Conservation (phyloP, 2,888 invertebrate species). For the Silvanus unidentatus region DNA sequence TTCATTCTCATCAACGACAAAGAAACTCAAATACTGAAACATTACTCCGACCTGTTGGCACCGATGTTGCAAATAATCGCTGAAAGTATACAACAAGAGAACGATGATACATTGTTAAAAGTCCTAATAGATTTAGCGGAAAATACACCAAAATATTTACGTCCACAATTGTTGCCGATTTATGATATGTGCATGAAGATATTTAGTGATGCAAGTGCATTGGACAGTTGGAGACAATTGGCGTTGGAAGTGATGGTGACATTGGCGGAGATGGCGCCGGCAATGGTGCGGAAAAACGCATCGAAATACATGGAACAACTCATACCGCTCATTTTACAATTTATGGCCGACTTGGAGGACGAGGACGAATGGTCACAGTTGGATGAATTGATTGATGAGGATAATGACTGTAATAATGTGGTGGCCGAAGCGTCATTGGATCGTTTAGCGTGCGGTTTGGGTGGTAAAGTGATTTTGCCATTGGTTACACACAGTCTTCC, state of each 20-base stretch:
- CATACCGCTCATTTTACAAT: constrained; percentile 80
- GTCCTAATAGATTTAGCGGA: constrained; percentile 92
- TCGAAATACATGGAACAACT: constrained; percentile 73
- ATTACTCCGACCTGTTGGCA: constrained; percentile 80
- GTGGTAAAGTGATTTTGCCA: constrained; percentile 75
- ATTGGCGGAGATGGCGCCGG: constrained; percentile 89
- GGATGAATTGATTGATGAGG: constrained; percentile 86
- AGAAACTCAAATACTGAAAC: constrained; percentile 82
- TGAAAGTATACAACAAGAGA: constrained; percentile 74
- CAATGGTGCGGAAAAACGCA: constrained; percentile 92
- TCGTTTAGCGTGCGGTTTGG: constrained; percentile 94
- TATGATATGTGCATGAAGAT: constrained; percentile 86
- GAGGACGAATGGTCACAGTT: constrained; percentile 83
- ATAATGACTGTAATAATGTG: constrained; percentile 90
- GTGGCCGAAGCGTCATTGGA: constrained; percentile 96
- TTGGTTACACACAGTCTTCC: constrained; percentile 78
- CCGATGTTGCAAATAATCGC: constrained; percentile 70
- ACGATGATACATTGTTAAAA: constrained; percentile 88
- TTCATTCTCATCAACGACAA: constrained; percentile 92
- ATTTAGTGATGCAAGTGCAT: constrained; percentile 63
- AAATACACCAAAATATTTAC: constrained; percentile 84
- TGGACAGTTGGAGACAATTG: constrained; percentile 82
- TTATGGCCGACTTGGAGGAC: constrained; percentile 94
- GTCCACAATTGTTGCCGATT: constrained; percentile 78
- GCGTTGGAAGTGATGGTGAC: constrained; percentile 79